These are phyloP conservation scores for Gorsachius magnificus DNA, from an alignment of 2,797 vertebrate species.

Conservation along the genomic window DNA sequence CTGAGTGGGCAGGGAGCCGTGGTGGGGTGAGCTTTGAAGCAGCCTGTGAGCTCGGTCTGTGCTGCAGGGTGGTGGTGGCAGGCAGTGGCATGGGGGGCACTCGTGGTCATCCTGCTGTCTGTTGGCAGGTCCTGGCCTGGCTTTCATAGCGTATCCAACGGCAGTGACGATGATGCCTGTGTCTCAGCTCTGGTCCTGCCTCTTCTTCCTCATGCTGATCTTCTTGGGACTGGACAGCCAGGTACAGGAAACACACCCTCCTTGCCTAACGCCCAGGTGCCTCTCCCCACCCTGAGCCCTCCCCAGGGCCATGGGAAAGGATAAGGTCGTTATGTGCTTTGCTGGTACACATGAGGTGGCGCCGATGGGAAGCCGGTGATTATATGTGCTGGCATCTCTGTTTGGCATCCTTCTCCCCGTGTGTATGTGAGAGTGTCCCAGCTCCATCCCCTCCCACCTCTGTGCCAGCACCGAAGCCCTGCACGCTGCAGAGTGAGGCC, in stretches of 20 bases:
- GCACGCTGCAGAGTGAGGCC: neutral
- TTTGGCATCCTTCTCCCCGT: neutral
- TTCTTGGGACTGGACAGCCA: conserved; percentile 91
- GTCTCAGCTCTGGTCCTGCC: conserved; percentile 88
- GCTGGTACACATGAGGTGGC: neutral
- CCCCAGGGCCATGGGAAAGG: neutral
- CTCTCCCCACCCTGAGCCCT: neutral
- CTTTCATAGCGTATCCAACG: conserved; percentile 87
- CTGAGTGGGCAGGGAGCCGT: neutral
- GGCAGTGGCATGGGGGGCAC: neutral
- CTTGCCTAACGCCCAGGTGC: neutral
- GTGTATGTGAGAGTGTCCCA: neutral
- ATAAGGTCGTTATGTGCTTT: neutral
- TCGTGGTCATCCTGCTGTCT: neutral
- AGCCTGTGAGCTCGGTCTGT: neutral
- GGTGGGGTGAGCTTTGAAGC: neutral
- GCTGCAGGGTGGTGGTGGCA: neutral
- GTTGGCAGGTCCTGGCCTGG: conserved; percentile 84
- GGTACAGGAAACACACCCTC: conserved; percentile 62
- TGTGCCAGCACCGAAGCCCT: neutral
- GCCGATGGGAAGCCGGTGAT: neutral
- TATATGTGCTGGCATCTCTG: neutral
- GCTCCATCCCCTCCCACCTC: neutral
- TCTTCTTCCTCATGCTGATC: conserved; percentile 94
- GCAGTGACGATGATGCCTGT: conserved; percentile 87